These are phyloP conservation scores for Malthinus seriepunctatus DNA, from an alignment of 2,888 invertebrate genomes.

Conservation along the genomic window DNA sequence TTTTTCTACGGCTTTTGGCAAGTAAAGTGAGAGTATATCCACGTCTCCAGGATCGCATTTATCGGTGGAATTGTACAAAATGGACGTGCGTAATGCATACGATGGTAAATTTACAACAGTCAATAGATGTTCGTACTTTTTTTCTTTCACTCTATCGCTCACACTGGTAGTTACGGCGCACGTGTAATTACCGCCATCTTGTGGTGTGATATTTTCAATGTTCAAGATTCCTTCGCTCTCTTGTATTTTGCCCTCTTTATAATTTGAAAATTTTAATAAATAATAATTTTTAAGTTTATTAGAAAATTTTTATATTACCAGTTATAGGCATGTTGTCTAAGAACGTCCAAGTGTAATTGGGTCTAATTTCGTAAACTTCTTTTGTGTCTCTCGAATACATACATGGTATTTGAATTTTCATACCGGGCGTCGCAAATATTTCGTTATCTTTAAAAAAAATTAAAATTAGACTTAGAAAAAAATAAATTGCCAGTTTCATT, in stretches of 20 bases:
- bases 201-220: slow-evolving; percentile 45
- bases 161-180: slow-evolving; percentile 39
- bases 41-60: slow-evolving; percentile 44
- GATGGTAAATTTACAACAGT: slow-evolving; percentile 47
- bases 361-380: slow-evolving; percentile 22
- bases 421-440: slow-evolving; percentile 37
- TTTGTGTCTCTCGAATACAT: slow-evolving; percentile 7
- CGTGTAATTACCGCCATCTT: slow-evolving; percentile 51
- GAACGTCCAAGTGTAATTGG: slow-evolving; percentile 34
- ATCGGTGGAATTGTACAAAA: slow-evolving; percentile 44
- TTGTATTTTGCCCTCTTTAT: slow-evolving; percentile 35
- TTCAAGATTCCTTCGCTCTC: slow-evolving; percentile 41
- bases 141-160: slow-evolving; percentile 25
- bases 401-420: slow-evolving; percentile 37
- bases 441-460: slow-evolving; percentile 33
- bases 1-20: slow-evolving; percentile 45
- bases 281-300: not conserved
- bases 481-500: not conserved
- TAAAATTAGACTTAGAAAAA: not conserved
- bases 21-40: slow-evolving; percentile 45
- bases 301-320: slow-evolving; percentile 23
- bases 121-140: slow-evolving; percentile 44
- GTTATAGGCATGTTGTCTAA: slow-evolving; percentile 36
- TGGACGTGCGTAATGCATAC: slow-evolving; percentile 44
- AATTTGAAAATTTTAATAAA: not conserved